Base-by-base conservation (phyloP, 1,140 invertebrate genomes). In the Zaprionus tsacasi region DNA sequence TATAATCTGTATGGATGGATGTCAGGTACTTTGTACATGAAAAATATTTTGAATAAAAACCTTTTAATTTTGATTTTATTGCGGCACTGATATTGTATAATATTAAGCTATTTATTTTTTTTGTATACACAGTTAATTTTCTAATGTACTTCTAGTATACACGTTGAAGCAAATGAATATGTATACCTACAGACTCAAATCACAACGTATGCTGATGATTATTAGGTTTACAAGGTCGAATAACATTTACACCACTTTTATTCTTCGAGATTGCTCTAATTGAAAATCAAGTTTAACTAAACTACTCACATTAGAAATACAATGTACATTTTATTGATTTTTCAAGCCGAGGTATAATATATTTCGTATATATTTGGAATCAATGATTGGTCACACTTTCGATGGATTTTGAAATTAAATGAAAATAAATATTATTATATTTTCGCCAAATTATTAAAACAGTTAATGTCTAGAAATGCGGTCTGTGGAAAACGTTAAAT, bases 251-350 rank as follows among this genome's bases (percentile, higher is more conserved):
- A 40, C 40, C 30, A 11, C 10, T 17, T 12, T n/a, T 5, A 7
- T 15, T 25, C 10, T 25, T 33, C 21, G n/a, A n/a, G 13, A 25
- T 10, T 6, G 10, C 3, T 33, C 30, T 45, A 6, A 43, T 33
- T 68, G 38, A 30, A 2, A 60, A 55, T 30, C 35, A 36, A 30
- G 27, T 45, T 54, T 45, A 36, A 40, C 43, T 54, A 43, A 33
- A 54, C 55, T 38, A 58, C 43, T 65, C 21, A 40, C 69, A 30
- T 50, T 50, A 17, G 50, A 30, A 58, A 55, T 73, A 36, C 27
- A 54, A 68, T 54, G 36, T 68, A 40, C 55, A 60, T 45, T 55
- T 36, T 73, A 73, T 73, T 68, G 70, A 73, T 73, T 73, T 73
- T 73, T 55, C 70, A 68, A 68, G 70, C 56, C 65, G 7, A 45